phyloP scores from a whole-genome alignment of 2,888 invertebrate genomes.

The Stenoptilia bipunctidactyla region DNA sequence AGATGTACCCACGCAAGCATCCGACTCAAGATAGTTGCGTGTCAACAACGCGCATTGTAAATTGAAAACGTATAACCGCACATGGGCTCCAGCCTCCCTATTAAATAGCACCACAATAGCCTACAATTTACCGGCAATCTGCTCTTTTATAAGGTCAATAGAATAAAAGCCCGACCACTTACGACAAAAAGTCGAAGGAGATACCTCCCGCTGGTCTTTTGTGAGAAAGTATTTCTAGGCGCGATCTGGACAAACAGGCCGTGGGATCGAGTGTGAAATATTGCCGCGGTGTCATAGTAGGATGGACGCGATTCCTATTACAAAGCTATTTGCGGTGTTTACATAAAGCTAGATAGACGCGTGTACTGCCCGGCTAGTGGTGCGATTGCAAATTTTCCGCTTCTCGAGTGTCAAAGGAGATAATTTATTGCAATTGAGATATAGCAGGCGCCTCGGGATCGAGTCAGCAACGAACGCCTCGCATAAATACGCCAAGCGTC shows the following conservation, averaged over 20 bases:
- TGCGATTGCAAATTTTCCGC: constrained; percentile 59
- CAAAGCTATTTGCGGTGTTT: constrained; percentile 60
- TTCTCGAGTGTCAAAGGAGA: constrained; percentile 56
- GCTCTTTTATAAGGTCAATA: constrained; percentile 53
- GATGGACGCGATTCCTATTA: constrained; percentile 54
- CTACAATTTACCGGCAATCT: constrained; percentile 67
- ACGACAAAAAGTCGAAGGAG: constrained; percentile 61
- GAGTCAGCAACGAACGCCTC: constrained; percentile 44
- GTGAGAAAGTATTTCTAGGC: constrained; percentile 41
- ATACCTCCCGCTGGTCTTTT: constrained; percentile 63
- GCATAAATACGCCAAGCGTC: constrained; percentile 47
- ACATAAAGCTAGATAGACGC: constrained; percentile 48
- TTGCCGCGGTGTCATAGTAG: constrained; percentile 48
- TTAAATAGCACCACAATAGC: constrained; percentile 62
- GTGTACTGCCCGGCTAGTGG: constrained; percentile 34
- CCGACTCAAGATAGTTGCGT: constrained; percentile 45
- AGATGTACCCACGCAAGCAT: constrained; percentile 40
- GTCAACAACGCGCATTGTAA: constrained; percentile 48
- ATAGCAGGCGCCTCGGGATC: constrained; percentile 45
- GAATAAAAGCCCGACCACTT: constrained; percentile 63
- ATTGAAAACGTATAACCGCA: constrained; percentile 53
- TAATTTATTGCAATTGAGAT: constrained; percentile 64
- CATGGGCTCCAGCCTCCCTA: constrained; percentile 48
- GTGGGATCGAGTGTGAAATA: constrained; percentile 57
- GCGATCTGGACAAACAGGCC: constrained; percentile 60